Base-by-base conservation (phyloP, 2,888 invertebrate genomes). In the Biston betularia region DNA sequence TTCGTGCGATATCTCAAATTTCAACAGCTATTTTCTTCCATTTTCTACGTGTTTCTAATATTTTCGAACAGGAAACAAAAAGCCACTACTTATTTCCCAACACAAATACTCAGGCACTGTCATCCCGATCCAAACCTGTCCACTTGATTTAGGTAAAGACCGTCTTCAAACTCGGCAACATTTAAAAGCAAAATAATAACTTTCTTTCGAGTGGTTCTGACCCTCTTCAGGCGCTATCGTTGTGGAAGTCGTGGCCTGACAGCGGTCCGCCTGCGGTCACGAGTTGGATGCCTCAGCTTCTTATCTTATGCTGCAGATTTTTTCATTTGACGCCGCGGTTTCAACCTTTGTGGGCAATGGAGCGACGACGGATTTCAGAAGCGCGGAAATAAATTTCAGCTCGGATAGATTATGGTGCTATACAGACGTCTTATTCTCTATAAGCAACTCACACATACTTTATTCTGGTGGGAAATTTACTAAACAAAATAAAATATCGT, bases 171-270 rank as follows among this genome's bases (percentile, higher is more conserved):
- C 66, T 66, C 64, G 60, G 72, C 70, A 76, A 77, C 72, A 74
- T 75, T 74, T 74, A 74, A 73, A 74, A 73, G 72, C 70, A 70
- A 75, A 72, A 71, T 74, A 74, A 73, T 73, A 72, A 73, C 71
- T 75, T 75, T 75, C 74, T 72, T 75, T 75, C 60, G 66, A 68
- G 59, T 73, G 65, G 63, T 61, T 63, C 70, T 80, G 83, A 85
- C 84, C 84, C 84, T 83, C 76, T 71, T 85, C 84, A 84, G 49
- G 63, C 67, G 76, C 71, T 80, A 82, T 81, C 81, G 74, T 69
- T 72, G 73, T 70, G 66, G 71, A 73, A 75, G 76, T 74, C 74
- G 67, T 69, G 64, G 67, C 68, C 69, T 84, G 81, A 84, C 82
- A 79, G 78, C 82, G 82, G 83, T 80, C 78, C 76, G 73, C 75